A percentile compares a stretch with the other conserved stretches of the same genome.
These are phyloP conservation scores for Calosoma granatense DNA, from an alignment of 1,140 invertebrate genomes.

Conservation along the genomic window DNA sequence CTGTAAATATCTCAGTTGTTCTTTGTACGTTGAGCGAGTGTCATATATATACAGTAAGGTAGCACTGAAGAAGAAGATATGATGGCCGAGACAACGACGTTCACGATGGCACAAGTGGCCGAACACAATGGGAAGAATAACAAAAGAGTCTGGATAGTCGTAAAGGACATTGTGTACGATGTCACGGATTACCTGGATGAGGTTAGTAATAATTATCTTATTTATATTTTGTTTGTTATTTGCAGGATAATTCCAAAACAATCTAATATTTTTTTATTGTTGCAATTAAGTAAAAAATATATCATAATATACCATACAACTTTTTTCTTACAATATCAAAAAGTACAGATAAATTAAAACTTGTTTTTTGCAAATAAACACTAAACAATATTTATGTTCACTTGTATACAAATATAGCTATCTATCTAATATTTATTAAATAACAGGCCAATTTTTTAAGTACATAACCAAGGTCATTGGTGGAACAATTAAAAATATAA, in stretches of 20 bases:
- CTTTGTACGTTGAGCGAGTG: too few relatives aligned
- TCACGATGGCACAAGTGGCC: constrained; percentile 40
- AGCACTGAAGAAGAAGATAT: too few relatives aligned
- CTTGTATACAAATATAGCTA: not conserved
- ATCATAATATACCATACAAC: constrained; percentile 13
- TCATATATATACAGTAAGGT: too few relatives aligned
- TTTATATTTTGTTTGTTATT: constrained; percentile 2
- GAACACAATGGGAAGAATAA: constrained; percentile 42
- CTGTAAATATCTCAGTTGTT: too few relatives aligned
- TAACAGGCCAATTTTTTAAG: too few relatives aligned
- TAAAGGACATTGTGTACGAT: constrained; percentile 54
- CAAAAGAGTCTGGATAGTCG: constrained; percentile 46
- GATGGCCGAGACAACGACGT: too few relatives aligned
- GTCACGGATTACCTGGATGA: constrained; percentile 47
- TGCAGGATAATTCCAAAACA: not conserved
- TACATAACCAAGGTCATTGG: too few relatives aligned
- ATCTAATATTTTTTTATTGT: not conserved
- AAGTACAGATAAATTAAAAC: constrained; percentile 6
- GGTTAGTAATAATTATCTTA: constrained; percentile 27
- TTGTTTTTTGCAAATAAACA: not conserved
- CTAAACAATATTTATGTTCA: not conserved
- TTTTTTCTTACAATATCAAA: constrained; percentile 4
- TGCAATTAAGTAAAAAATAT: not conserved
- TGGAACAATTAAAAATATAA: too few relatives aligned
- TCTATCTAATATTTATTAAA: too few relatives aligned